phyloP scores from a whole-genome alignment of 2,113 vertebrate species.

The Alces alces region DNA sequence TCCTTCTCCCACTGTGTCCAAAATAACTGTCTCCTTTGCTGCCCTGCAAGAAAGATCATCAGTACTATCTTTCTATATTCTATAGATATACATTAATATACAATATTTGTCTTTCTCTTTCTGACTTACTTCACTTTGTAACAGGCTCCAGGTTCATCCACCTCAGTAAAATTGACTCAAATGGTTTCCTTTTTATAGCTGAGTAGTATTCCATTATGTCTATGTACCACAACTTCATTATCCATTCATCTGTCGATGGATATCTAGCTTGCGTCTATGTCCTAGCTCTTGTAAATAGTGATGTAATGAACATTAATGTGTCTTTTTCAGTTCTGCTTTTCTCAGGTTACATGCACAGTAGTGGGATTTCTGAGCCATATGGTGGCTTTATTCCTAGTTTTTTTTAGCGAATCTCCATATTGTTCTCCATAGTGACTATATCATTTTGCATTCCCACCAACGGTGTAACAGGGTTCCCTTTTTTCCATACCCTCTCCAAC shows the following conservation, averaged over 20 bases:
- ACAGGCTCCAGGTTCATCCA: background rate
- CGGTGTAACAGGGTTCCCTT: background rate
- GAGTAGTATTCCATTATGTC: background rate
- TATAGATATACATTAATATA: background rate
- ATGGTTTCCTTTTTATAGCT: background rate
- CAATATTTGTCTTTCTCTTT: background rate
- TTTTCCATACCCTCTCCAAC: background rate
- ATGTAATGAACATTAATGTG: background rate
- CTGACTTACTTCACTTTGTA: background rate
- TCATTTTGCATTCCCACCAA: background rate
- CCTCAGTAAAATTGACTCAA: background rate
- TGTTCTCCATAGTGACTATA: background rate
- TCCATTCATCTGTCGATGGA: background rate
- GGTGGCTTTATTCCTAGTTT: background rate
- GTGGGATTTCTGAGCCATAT: background rate
- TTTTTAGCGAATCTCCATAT: background rate
- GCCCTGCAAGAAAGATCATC: background rate
- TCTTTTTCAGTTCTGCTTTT: background rate
- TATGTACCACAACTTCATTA: background rate
- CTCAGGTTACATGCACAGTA: background rate
- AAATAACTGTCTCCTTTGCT: background rate
- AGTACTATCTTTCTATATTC: background rate
- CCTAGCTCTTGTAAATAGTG: background rate
- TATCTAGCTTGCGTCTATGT: background rate
- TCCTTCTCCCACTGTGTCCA: background rate